These are phyloP conservation scores for Phyllostomus discolor DNA, from an alignment of 2,113 vertebrate species.

Conservation along the genomic window DNA sequence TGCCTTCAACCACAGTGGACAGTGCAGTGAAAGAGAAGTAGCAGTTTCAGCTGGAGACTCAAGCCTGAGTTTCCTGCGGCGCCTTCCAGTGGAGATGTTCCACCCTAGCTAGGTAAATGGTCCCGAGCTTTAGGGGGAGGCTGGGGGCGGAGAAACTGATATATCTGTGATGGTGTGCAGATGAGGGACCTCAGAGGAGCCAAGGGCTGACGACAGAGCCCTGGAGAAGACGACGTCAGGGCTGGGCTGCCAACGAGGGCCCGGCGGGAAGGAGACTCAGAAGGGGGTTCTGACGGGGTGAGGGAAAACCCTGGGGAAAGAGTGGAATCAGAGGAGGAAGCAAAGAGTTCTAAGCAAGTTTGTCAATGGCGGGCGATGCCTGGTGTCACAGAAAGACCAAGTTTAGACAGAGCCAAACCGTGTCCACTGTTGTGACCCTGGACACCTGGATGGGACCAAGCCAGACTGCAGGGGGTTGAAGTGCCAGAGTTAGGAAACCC, in stretches of 20 bases:
- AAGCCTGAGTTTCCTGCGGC: background rate
- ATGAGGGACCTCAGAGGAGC: background rate
- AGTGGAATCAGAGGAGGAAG: background rate
- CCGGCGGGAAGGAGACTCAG: background rate
- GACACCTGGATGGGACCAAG: background rate
- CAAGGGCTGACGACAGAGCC: background rate
- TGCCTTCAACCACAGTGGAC: fast-evolving
- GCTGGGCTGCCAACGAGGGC: too few relatives aligned
- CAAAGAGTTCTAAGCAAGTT: background rate
- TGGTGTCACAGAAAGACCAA: background rate
- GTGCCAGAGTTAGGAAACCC: background rate
- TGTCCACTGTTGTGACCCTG: background rate
- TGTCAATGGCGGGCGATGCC: background rate
- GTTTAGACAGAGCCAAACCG: background rate
- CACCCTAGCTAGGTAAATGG: background rate
- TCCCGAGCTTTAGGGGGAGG: background rate
- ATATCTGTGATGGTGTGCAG: background rate
- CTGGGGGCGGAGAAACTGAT: background rate
- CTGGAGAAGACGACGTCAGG: background rate
- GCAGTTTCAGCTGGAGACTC: background rate
- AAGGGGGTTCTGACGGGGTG: background rate
- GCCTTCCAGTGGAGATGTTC: background rate
- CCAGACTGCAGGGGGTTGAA: background rate
- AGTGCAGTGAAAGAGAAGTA: background rate
- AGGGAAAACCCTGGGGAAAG: background rate